Evolutionary conservation across 2,888 invertebrate genomes (phyloP), one percentile per base, ranked within the genome.

Genomic region (Exocentrus adspersus): DNA sequence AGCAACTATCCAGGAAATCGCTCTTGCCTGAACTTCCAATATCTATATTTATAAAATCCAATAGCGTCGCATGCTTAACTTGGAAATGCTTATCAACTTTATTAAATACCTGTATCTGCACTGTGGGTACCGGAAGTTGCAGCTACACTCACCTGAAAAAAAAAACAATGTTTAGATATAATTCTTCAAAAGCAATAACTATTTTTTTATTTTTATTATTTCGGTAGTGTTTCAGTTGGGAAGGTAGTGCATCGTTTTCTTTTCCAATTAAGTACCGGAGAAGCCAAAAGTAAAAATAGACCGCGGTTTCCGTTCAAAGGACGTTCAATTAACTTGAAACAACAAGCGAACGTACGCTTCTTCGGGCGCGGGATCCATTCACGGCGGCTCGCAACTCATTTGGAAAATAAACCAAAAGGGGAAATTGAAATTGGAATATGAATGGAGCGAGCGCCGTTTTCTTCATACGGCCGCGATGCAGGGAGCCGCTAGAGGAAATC

Each of bases 391-490:
- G 45, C 45, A 45, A 17, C 56, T 45, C 56, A 45, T 56, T 45
- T 56, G 45, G 56, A 56, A 56, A 56, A 56, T 56, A 56, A 56
- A 45, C 28, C 16, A 54, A 54, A n/a, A 41, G 45, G 28, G 56
- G 45, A 56, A 45, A 45, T 56, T 43, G 30, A 45, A 30, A 45
- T 56, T 28, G 56, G 56, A 56, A 54, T 56, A 53, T 53, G 54
- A 52, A 50, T 62, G 56, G 48, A 62, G 41, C 30, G 51, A 58
- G 48, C 48, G 19, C 41, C 37, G 53, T 62, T 56, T 54, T 53
- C 56, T 56, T 51, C 46, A 50, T 67, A 48, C 60, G 50, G 46
- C 48, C 42, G 62, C 59, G 37, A 37, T 12, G 52, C 17, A 48
- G n/a, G 19, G 41, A 37, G 10, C 16, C 14, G 10, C 41, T 19